Conservation (phyloP, 2,888 invertebrate genomes). For the Lutraria lutraria region DNA sequence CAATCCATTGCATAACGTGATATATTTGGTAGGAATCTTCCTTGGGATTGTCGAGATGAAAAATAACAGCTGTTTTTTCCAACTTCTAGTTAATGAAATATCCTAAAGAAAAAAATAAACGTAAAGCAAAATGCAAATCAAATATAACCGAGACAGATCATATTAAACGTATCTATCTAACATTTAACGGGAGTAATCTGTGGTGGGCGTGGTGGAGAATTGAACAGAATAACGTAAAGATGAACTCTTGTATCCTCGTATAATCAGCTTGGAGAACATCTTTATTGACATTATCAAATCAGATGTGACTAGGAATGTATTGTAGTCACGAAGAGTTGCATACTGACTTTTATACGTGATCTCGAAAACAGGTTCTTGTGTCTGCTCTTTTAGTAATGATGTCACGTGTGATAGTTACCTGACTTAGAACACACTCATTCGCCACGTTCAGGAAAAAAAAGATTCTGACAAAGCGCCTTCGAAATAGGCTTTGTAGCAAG, state of each 20-base stretch:
- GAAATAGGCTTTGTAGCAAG: no score
- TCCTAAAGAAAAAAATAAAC: background rate
- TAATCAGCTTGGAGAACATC: no score
- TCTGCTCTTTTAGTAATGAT: no score
- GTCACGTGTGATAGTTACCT: no score
- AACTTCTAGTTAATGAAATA: background rate
- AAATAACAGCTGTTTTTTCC: background rate
- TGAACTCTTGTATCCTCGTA: background rate
- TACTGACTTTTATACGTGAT: no score
- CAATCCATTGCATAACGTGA: background rate
- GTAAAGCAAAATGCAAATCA: constrained; percentile 15
- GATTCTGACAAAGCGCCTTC: no score
- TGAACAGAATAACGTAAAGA: background rate
- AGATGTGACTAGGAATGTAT: no score
- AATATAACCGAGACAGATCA: background rate
- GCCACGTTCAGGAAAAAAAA: no score
- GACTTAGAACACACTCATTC: no score
- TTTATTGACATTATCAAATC: no score
- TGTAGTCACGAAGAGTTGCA: no score
- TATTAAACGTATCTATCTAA: background rate
- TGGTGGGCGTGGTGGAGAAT: background rate
- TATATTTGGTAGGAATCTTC: background rate
- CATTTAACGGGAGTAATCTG: background rate
- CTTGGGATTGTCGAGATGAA: background rate
- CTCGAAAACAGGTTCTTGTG: no score